phyloP scores from a whole-genome alignment of 2,113 vertebrate species.

The Toxotes chatareus region DNA sequence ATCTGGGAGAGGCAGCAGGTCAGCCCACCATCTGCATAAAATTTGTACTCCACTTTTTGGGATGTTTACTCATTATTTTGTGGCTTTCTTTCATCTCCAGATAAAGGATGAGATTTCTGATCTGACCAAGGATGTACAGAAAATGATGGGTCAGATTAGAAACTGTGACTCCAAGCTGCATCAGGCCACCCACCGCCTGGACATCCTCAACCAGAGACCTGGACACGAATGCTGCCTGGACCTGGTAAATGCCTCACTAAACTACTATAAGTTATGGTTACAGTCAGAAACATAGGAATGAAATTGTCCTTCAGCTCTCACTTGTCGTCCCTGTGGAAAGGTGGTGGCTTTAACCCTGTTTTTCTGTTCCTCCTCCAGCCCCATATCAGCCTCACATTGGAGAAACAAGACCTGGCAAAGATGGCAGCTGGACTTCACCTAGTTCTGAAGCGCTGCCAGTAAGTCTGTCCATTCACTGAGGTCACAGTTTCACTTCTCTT shows the following conservation, averaged over 20 bases:
- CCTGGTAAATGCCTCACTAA: background rate
- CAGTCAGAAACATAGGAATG: background rate
- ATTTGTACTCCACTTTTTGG: background rate
- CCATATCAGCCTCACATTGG: constrained; percentile 25
- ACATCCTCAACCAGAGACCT: constrained; percentile 53
- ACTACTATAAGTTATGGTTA: no score
- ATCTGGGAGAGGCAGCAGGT: constrained; percentile 36
- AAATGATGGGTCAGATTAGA: constrained; percentile 1
- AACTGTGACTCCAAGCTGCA: constrained; percentile 39
- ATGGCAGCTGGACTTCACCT: background rate
- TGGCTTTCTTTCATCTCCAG: constrained; percentile 28
- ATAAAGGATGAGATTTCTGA: constrained; percentile 39
- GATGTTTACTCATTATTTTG: background rate
- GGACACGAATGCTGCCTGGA: constrained; percentile 33
- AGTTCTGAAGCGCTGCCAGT: constrained; percentile 13
- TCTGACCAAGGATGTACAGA: constrained; percentile 5
- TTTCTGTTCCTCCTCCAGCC: constrained; percentile 14
- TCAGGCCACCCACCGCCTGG: constrained; percentile 28
- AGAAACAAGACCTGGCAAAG: constrained; percentile 36
- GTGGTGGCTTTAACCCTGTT: background rate
- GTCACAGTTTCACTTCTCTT: no score
- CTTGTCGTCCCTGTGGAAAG: background rate
- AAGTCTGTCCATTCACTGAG: constrained; percentile 18
- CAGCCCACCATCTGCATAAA: background rate
- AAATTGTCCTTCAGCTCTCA: background rate